These are phyloP conservation scores for Poicephalus gulielmi DNA, from an alignment of 2,113 vertebrate genomes.

Conservation along the genomic window DNA sequence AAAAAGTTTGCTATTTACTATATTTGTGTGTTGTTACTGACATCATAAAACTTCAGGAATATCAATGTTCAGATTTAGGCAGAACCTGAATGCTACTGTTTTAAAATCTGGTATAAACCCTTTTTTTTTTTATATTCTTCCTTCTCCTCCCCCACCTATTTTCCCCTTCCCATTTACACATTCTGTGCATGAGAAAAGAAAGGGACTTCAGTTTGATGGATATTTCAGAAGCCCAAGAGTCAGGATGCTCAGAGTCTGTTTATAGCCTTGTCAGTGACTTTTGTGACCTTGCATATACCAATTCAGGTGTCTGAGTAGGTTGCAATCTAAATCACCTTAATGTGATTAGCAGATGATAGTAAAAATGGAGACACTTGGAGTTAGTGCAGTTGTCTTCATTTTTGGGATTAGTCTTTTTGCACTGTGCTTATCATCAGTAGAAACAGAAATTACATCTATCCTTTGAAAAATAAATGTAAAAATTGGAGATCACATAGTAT, in stretches of 20 bases:
- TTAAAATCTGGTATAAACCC: background rate
- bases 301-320: background rate
- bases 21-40: background rate
- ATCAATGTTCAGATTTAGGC: background rate
- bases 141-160: fast-evolving
- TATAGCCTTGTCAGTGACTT: background rate
- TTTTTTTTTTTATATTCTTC: background rate
- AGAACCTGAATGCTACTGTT: background rate
- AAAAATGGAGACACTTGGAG: background rate
- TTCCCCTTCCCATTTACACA: background rate
- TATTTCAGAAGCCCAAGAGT: background rate
- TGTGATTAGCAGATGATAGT: background rate
- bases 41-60: background rate
- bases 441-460: background rate
- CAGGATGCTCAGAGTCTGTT: background rate
- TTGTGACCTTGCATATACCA: background rate
- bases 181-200: background rate
- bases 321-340: background rate
- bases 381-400: background rate
- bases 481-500: background rate
- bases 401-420: background rate
- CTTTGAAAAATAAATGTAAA: background rate
- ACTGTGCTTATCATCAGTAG: background rate
- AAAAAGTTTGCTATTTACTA: background rate
- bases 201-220: background rate